A percentile compares a stretch with the other conserved stretches of the same genome.
Conservation (phyloP, 2,113 vertebrate genomes). For the Neolamprologus hecqui region DNA sequence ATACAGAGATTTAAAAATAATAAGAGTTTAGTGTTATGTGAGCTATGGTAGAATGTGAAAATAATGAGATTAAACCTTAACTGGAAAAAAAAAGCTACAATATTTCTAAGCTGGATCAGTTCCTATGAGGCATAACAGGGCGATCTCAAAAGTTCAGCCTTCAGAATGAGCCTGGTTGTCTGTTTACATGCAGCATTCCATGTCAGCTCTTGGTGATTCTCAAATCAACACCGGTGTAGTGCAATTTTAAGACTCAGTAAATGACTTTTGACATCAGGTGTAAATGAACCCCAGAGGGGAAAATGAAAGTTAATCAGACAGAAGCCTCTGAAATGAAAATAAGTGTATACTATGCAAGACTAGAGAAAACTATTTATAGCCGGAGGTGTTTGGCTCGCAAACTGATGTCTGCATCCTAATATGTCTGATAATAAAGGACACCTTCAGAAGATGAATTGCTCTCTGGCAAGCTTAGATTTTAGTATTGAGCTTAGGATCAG, state of each 20-base stretch:
- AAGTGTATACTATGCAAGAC: background rate
- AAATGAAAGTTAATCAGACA: background rate
- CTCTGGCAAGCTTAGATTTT: background rate
- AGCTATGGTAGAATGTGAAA: background rate
- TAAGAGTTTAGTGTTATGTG: background rate
- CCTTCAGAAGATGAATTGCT: background rate
- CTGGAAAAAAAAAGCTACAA: background rate
- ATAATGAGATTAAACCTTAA: background rate
- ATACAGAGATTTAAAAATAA: background rate
- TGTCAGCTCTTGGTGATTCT: background rate
- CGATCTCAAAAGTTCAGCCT: background rate
- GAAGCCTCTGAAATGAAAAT: background rate
- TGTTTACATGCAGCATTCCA: background rate
- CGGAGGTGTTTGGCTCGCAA: background rate
- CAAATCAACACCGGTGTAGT: background rate
- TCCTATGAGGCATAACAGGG: background rate
- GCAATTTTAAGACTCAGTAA: background rate
- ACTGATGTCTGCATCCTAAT: background rate
- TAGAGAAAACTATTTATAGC: background rate
- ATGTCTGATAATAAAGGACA: background rate
- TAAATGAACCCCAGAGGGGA: background rate
- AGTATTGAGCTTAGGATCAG: background rate
- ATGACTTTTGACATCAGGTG: background rate
- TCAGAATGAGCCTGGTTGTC: background rate
- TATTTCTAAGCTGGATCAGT: background rate